Evolutionary conservation across 2,888 invertebrate species (phyloP).

Genomic region (Eristalis pertinax): DNA sequence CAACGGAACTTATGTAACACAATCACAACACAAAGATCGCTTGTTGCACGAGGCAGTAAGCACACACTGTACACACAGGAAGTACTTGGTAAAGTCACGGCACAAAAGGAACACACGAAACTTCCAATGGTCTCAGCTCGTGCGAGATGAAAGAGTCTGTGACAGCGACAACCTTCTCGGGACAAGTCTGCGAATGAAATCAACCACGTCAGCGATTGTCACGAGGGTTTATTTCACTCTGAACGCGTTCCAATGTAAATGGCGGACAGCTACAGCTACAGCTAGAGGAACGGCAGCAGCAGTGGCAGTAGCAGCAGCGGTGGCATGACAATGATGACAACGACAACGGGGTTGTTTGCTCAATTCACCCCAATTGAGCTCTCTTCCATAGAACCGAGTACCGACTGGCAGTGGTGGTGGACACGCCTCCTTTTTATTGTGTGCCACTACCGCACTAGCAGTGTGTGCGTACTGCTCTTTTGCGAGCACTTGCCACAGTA

Average conservation of each 20-base stretch:
- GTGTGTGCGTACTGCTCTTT: slow-evolving; percentile 65
- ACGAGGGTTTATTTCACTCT: slow-evolving; percentile 66
- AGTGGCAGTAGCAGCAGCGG: slow-evolving; percentile 1
- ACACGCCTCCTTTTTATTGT: slow-evolving; percentile 48
- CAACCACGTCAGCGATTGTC: slow-evolving; percentile 69
- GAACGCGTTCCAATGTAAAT: slow-evolving; percentile 58
- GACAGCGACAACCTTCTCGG: slow-evolving; percentile 68
- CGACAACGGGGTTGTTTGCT: slow-evolving; percentile 70
- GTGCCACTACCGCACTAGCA: not conserved
- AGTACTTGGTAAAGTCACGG: slow-evolving; percentile 21
- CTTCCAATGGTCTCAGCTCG: slow-evolving; percentile 1
- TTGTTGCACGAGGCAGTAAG: slow-evolving; percentile 22
- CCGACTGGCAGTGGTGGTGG: not conserved
- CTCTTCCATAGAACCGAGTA: slow-evolving; percentile 45
- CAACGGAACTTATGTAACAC: slow-evolving; percentile 24
- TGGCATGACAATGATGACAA: slow-evolving; percentile 25
- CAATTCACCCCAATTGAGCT: slow-evolving; percentile 69
- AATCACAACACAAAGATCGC: slow-evolving; percentile 24
- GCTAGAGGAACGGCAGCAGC: slow-evolving; percentile 34
- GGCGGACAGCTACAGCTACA: slow-evolving; percentile 49
- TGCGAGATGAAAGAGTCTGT: slow-evolving; percentile 40
- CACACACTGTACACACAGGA: slow-evolving; percentile 33
- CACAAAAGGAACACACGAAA: slow-evolving; percentile 34
- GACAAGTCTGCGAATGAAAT: slow-evolving; percentile 69
- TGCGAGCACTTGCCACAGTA: slow-evolving; percentile 26